Evolutionary conservation across 2,888 invertebrate genomes (phyloP).

Genomic region (Piscicola geometra): DNA sequence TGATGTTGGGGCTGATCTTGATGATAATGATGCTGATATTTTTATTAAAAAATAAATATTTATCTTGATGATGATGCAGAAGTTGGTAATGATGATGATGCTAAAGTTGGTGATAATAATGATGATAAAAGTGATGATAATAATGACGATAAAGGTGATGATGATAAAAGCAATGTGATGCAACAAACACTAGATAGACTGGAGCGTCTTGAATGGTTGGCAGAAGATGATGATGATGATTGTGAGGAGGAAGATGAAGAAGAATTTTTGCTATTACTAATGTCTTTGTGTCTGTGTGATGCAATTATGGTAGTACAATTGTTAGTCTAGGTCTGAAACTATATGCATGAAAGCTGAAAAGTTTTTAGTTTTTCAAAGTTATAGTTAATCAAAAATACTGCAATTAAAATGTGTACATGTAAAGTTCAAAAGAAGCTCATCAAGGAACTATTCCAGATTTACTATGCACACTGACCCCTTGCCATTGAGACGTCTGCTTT

Average conservation of each 20-base stretch:
- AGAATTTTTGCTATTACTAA: background rate
- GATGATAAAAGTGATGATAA: no score
- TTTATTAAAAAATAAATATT: no score
- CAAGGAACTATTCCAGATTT: background rate
- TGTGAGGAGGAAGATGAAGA: conserved; percentile 5
- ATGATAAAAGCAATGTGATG: no score
- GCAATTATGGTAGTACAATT: background rate
- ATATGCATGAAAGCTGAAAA: background rate
- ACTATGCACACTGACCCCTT: background rate
- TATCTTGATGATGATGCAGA: no score
- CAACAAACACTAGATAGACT: no score
- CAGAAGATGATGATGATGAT: background rate
- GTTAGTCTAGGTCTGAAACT: background rate
- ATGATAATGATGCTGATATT: no score
- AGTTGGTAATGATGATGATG: no score
- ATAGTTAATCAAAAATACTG: background rate
- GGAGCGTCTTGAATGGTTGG: no score
- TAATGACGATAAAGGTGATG: no score
- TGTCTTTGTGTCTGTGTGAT: background rate
- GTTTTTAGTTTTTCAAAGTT: background rate
- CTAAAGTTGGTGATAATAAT: no score
- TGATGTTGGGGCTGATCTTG: background rate
- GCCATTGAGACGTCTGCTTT: background rate
- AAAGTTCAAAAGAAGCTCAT: no score
- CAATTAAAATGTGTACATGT: background rate